Base-by-base conservation (phyloP, 2,113 vertebrate genomes). In the Rattus rattus region DNA sequence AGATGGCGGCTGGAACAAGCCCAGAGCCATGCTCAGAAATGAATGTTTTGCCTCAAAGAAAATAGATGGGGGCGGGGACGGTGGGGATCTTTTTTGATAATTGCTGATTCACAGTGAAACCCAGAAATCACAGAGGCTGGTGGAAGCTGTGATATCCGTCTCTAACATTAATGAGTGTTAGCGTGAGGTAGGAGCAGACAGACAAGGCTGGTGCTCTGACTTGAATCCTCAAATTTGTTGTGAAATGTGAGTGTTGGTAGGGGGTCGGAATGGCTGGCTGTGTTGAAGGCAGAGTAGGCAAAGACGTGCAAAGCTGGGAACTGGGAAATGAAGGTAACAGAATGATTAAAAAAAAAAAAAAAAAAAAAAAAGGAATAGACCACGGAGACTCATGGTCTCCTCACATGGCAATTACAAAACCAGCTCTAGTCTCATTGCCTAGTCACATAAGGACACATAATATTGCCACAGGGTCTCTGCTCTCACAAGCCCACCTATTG, bases 1-100 rank as follows among this genome's bases (percentile, higher is more conserved):
- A 96, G 85, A 92, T 96, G 96, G 98, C 0, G 0, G 72, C 88
- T 92, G 90, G 94, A 91, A 67, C 43, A 59, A 56, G 65, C 76
- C 89, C 86, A 87, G 83, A 17, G 79, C 81, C 56, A 16, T 70
- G 73, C 69, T 96, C 94, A 94, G 88, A 97, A 94, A 92, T 63
- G 76, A 92, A 94, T 73, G 92, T 65, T 89, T 96, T 94, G 59
- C 67, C 92, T 97, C 75, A 88, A 47, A 92, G 86, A 73, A 85
- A 81, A 87, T 43, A 36, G 73, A 2, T 76, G 72, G 70, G 61
- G 87, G 72, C 17, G n/a, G 81, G 43, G 54, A 56, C 36, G 20
- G 12, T 77, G 39, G 70, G 59, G 75, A 19, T 93, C 63, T 70
- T 65, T 87, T 94, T 86, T 85, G 36, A 54, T 96, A 2, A 33